Evolutionary conservation across 2,888 invertebrate genomes (phyloP).

Genomic region (Neuroscelio doddi): DNA sequence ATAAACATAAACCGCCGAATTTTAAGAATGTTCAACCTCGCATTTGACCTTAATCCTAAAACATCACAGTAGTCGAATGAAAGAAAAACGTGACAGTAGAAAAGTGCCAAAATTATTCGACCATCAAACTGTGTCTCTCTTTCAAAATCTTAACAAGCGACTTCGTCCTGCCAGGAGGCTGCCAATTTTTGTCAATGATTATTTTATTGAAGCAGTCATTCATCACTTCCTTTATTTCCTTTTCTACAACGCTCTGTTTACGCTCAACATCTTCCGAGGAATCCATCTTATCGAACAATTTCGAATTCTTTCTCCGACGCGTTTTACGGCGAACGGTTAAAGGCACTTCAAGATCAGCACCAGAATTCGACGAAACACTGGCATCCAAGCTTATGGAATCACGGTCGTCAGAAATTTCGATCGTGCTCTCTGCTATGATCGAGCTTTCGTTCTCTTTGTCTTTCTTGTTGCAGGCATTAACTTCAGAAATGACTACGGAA

Average conservation of each 20-base stretch:
- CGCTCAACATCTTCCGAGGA: background rate
- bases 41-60: too few species aligned
- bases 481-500: background rate
- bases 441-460: background rate
- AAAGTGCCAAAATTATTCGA: too few species aligned
- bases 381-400: conserved; percentile 4
- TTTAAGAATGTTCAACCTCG: too few species aligned
- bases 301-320: too few species aligned
- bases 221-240: background rate
- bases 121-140: background rate
- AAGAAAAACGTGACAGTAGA: background rate
- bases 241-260: background rate
- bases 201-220: background rate
- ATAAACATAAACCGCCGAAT: too few species aligned
- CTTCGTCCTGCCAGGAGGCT: conserved; percentile 1
- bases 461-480: background rate
- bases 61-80: background rate
- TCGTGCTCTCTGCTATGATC: conserved; percentile 13
- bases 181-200: conserved; percentile 2
- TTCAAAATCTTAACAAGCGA: background rate
- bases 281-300: background rate
- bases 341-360: conserved; percentile 8
- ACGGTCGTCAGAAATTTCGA: conserved; percentile 20
- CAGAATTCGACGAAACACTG: conserved; percentile 13
- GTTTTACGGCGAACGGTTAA: too few species aligned